Conservation (phyloP, 2,797 vertebrate genomes). For the Kryptolebias ocellatus region DNA sequence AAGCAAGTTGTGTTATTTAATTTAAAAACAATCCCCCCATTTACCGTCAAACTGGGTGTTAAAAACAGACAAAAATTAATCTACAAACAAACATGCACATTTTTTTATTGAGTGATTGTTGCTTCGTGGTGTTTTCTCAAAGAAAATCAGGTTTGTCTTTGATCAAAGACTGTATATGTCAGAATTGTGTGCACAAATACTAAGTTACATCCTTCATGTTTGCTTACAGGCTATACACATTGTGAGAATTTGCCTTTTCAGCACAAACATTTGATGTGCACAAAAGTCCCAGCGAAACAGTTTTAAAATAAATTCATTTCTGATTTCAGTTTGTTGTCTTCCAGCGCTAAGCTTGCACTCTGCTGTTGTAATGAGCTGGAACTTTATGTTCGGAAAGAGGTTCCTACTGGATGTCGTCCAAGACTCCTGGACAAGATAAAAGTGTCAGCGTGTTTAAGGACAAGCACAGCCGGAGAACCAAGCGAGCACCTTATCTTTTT, state of each 20-base stretch:
- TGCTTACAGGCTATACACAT: neutral
- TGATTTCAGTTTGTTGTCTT: constrained; percentile 7
- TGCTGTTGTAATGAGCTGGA: constrained; percentile 29
- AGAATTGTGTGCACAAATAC: too few species aligned
- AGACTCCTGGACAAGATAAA: constrained; percentile 63
- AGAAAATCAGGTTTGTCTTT: too few species aligned
- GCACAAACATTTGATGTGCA: neutral
- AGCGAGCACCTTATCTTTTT: constrained; percentile 60
- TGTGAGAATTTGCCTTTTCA: too few species aligned
- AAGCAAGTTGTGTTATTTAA: too few species aligned
- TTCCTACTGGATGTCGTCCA: constrained; percentile 36
- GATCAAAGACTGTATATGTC: too few species aligned
- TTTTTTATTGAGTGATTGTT: too few species aligned
- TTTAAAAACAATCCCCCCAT: too few species aligned
- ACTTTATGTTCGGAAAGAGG: constrained; percentile 12
- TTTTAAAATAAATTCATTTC: neutral
- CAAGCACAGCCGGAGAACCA: constrained; percentile 46
- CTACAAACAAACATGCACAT: too few species aligned
- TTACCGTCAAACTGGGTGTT: too few species aligned
- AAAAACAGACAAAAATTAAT: too few species aligned
- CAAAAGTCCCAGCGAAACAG: neutral
- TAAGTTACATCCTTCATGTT: neutral
- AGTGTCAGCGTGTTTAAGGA: constrained; percentile 46
- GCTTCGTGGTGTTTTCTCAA: too few species aligned
- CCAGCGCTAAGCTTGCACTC: constrained; percentile 3